Base-by-base conservation (phyloP, 2,888 invertebrate genomes). In the Iphiclides podalirius region DNA sequence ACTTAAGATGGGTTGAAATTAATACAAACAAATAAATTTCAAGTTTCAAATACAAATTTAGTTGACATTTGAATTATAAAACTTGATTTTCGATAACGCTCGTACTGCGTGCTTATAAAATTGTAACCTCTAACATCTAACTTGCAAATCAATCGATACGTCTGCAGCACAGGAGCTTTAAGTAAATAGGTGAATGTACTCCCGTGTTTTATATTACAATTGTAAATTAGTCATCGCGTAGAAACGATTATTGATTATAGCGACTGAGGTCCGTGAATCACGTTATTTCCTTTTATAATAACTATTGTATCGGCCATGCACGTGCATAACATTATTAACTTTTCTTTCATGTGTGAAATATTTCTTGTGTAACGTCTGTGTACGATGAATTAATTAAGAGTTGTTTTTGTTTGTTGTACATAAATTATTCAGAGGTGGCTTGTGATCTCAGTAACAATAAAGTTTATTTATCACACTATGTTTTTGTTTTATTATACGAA, bases 391-490 rank as follows among this genome's bases (percentile, higher is more conserved):
- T n/a, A 31, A 31, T 31, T 31, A 31, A 53, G 52, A 57, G 59
- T 66, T 60, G 62, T 65, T 61, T 67, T 59, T 59, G 70, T 72
- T 57, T 66, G 61, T 60, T 67, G 71, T 77, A 73, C 74, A 64
- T 71, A 69, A 70, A 65, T 75, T 75, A 75, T 74, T 75, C 75
- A 53, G 71, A 79, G 75, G 77, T 79, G 69, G 72, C 65, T 80
- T 81, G 84, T 84, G 87, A 87, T 86, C 87, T 86, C 87, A 85
- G 68, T 78, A 71, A 72, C 61, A 66, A 38, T 49, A 43, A 43
- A 43, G 11, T 43, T 42, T 11, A 31, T 31, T 17, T 36, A 31
- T 35, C 40, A 35, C 26, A 35, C 26, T 26, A 31, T 31, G 2
- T 8, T n/a, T 31, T 11, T 11, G 4, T 31, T 31, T n/a, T 31